Evolutionary conservation across 2,888 invertebrate species (phyloP), one percentile per base, ranked within the genome.

Genomic region (Acleris holmiana): DNA sequence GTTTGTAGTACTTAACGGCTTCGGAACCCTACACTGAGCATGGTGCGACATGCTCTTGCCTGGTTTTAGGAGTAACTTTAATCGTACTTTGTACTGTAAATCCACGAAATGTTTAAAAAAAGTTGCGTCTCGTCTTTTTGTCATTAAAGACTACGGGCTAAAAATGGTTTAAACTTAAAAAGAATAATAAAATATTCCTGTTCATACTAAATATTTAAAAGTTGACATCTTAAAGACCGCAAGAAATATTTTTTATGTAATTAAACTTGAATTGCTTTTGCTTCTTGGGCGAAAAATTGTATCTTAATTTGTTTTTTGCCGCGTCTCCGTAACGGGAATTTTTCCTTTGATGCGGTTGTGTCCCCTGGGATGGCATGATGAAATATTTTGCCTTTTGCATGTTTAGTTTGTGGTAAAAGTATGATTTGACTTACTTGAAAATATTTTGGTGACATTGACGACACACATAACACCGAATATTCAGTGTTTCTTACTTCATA

Each of bases 261-360:
- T 65, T 65, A 60, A 65, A 65, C 49, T 65, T 65, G 50, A 60
- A 65, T 65, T 60, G 60, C 58, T 65, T 65, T 60, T 44, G 59
- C 55, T 65, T 60, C 60, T 55, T 55, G 35, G 29, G 55, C 49
- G 53, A 60, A 65, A 65, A 65, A 65, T 54, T 59, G 49, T 59
- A 54, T 48, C 54, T 49, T 60, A 55, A 54, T 60, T 65, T 46
- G 55, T 55, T 55, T 65, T n/a, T 49, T 23, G 46, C 44, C 54
- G 54, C 59, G 35, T 50, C 53, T 47, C 15, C 25, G 48, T 59
- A 44, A 18, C 15, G 54, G 25, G 59, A 54, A 53, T 64, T 49
- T 64, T 54, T 60, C 7, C 65, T 65, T 65, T 65, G 65, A 65
- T 50, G 65, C 46, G 65, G 60, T 50, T 49, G 46, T 13, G 56